A percentile compares a stretch with the other conserved stretches of the same genome.
phyloP scores from a whole-genome alignment of 2,797 vertebrate genomes.

The Enteromius afrohamiltoni region DNA sequence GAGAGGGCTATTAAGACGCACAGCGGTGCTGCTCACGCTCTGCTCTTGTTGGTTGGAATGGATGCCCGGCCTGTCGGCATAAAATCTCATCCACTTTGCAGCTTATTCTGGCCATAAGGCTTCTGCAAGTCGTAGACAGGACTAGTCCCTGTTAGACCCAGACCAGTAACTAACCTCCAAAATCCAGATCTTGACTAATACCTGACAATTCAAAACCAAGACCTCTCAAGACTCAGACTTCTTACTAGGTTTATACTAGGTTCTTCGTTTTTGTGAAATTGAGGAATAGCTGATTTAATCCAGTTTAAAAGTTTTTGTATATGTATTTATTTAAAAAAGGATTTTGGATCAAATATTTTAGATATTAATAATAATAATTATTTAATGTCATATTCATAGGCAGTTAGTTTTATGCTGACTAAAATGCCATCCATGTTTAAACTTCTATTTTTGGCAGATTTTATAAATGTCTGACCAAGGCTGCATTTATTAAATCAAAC shows the following conservation, averaged over 20 bases:
- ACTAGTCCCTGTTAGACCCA: not conserved
- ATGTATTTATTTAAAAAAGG: not conserved
- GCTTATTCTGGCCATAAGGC: not conserved
- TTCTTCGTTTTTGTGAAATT: not conserved
- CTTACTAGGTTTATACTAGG: not conserved
- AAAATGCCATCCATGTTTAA: not conserved
- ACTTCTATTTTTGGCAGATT: not conserved
- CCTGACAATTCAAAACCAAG: not conserved
- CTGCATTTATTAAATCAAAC: not conserved
- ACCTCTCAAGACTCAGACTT: not conserved
- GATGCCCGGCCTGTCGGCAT: not conserved
- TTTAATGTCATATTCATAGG: not conserved
- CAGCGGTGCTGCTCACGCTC: slow-evolving; percentile 30
- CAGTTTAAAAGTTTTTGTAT: not conserved
- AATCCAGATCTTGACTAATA: not conserved
- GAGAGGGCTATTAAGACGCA: slow-evolving; percentile 43
- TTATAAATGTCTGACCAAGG: not conserved
- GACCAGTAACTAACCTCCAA: not conserved
- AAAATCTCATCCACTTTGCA: not conserved
- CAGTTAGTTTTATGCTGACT: not conserved
- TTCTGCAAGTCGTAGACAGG: not conserved
- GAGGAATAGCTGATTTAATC: not conserved
- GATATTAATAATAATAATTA: not conserved
- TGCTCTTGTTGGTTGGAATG: slow-evolving; percentile 24
- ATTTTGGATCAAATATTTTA: not conserved